Evolutionary conservation across 2,888 invertebrate genomes (phyloP), one percentile per base, ranked within the genome.

Genomic region (Prenolepis imparis): DNA sequence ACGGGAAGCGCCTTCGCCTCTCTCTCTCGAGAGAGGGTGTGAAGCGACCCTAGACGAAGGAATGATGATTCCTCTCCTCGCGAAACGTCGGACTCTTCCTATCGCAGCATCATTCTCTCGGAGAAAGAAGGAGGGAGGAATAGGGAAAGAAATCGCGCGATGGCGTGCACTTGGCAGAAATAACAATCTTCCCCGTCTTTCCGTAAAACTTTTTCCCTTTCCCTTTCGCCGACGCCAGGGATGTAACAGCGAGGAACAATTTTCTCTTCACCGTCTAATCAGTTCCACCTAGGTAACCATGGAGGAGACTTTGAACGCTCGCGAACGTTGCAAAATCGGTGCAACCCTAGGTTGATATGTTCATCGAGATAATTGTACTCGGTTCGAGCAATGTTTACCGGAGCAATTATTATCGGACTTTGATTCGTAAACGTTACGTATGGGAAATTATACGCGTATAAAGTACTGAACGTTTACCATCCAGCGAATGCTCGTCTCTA

Each of bases 21-120:
- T 28, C 28, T 28, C 28, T 28, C 28, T 28, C 52, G 61, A 72
- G 78, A 78, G 52, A 78, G 52, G 70, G 61, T 64, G 36, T 73
- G 57, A 78, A 85, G 24, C 59, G 44, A 81, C 67, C 87, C 72
- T 41, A 48, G 82, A 83, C 70, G 44, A 78, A 66, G 28, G 9
- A 24, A 44, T 66, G 57, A 73, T 74, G 52, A 73, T 74, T 83
- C 28, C 36, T 74, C 77, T 64, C n/a, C 36, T 64, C 41, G 48
- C 44, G 78, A 39, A 57, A 68, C 63, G 55, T 15, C 15, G 59
- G 57, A 9, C 39, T 44, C 57, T 70, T 28, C 24, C 75, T 85
- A 83, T 87, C 83, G 75, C 66, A 41, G 48, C 66, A 88, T 84
- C 87, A 24, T 48, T 52, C 39, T 24, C 28, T 28, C 28, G 28